Percentiles rank a stretch among this genome's conserved stretches.
Evolutionary conservation across 2,888 invertebrate genomes (phyloP).

Genomic region (Ochropleura plecta): DNA sequence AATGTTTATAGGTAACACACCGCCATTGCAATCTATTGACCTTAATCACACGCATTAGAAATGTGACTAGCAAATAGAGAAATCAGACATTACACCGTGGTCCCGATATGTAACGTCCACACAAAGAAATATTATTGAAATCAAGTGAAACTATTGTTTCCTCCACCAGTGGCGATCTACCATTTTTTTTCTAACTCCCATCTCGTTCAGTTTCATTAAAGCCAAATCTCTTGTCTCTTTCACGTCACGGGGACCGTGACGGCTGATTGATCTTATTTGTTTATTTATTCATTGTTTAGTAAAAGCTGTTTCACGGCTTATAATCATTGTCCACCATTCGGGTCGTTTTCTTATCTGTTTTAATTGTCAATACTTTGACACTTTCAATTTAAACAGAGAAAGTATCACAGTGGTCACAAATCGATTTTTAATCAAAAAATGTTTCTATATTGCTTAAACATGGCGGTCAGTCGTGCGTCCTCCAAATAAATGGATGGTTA

Average conservation of each 20-base stretch:
- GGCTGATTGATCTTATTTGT: slow-evolving; percentile 69
- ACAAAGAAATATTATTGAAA: slow-evolving; percentile 73
- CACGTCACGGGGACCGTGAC: slow-evolving; percentile 61
- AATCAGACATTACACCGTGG: slow-evolving; percentile 70
- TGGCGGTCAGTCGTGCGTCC: slow-evolving; percentile 62
- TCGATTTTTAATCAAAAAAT: slow-evolving; percentile 67
- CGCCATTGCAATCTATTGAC: slow-evolving; percentile 72
- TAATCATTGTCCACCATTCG: slow-evolving; percentile 61
- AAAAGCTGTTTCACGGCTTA: slow-evolving; percentile 71
- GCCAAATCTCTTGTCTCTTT: slow-evolving; percentile 50
- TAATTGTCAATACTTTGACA: slow-evolving; percentile 67
- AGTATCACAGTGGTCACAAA: slow-evolving; percentile 71
- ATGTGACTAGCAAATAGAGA: slow-evolving; percentile 76
- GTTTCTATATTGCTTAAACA: slow-evolving; percentile 55
- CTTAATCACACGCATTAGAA: slow-evolving; percentile 81
- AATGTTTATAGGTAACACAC: slow-evolving; percentile 53
- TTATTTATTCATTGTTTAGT: slow-evolving; percentile 73
- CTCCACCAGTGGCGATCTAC: slow-evolving; percentile 61
- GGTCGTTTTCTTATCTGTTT: slow-evolving; percentile 60
- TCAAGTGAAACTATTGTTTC: slow-evolving; percentile 74
- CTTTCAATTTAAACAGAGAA: slow-evolving; percentile 69
- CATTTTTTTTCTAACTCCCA: slow-evolving; percentile 58
- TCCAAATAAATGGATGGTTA: slow-evolving; percentile 55
- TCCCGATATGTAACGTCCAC: slow-evolving; percentile 65
- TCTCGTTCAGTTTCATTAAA: slow-evolving; percentile 63